Evolutionary conservation across 2,888 invertebrate genomes (phyloP).

Genomic region (Trichopria drosophilae): DNA sequence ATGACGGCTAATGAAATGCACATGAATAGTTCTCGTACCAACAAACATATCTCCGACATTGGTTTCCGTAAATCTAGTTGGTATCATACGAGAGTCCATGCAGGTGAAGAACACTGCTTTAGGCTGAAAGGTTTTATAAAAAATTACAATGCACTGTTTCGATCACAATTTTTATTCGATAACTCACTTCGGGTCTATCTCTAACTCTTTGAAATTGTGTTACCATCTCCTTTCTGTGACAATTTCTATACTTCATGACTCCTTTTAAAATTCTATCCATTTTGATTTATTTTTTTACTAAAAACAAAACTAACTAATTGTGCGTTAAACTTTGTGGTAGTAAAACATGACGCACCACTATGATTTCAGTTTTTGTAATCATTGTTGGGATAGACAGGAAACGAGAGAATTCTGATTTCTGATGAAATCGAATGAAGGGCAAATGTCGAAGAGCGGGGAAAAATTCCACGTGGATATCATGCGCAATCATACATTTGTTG

Average conservation of each 20-base stretch:
- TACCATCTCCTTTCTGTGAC: constrained; percentile 83
- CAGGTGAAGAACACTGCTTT: constrained; percentile 97
- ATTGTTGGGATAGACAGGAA: too few relatives aligned
- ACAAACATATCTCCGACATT: constrained; percentile 98
- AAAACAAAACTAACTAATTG: too few relatives aligned
- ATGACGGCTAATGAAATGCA: constrained; percentile 29
- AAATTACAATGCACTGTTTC: constrained; percentile 28
- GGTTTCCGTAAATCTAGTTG: constrained; percentile 91
- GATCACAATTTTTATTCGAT: too few relatives aligned
- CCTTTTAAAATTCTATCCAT: constrained; percentile 90
- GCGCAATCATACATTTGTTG: too few relatives aligned
- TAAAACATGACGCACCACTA: too few relatives aligned
- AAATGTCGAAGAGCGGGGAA: too few relatives aligned
- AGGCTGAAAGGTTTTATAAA: constrained; percentile 66
- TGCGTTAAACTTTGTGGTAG: too few relatives aligned
- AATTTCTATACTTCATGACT: constrained; percentile 84
- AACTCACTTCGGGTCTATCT: constrained; percentile 85
- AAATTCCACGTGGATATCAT: too few relatives aligned
- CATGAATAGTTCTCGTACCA: constrained; percentile 62
- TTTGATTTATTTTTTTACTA: too few relatives aligned
- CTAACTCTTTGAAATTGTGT: constrained; percentile 88
- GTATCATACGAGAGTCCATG: constrained; percentile 97
- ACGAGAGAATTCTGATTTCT: too few relatives aligned
- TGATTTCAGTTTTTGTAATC: too few relatives aligned
- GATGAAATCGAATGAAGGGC: too few relatives aligned